Evolutionary conservation across 2,113 vertebrate species (phyloP).

Genomic region (Cryptotis parvus): DNA sequence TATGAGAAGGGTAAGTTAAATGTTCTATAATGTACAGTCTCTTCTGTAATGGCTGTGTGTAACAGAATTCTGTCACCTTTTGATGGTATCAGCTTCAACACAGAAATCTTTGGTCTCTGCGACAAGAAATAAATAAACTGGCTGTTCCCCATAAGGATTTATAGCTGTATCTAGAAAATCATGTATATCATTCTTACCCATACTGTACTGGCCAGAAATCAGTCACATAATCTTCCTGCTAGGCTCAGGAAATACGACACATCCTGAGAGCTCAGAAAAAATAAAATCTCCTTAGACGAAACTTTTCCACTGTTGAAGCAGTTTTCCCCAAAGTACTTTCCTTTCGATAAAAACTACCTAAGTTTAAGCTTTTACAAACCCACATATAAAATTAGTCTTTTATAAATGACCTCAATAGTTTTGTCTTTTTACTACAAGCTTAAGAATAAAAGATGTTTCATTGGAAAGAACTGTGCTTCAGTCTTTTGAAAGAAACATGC

Average conservation of each 20-base stretch:
- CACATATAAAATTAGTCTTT: not conserved
- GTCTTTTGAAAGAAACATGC: not conserved
- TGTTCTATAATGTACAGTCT: not conserved
- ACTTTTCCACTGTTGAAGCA: not conserved
- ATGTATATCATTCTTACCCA: not conserved
- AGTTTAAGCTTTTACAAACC: not conserved
- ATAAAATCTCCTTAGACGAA: not conserved
- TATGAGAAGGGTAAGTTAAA: not conserved
- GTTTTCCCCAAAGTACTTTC: constrained; percentile 21
- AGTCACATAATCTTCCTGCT: not conserved
- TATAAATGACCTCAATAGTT: not conserved
- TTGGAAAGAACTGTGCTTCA: not conserved
- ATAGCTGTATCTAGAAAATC: not conserved
- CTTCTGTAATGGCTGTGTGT: not conserved
- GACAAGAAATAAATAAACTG: not conserved
- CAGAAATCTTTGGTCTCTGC: not conserved
- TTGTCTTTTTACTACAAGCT: not conserved
- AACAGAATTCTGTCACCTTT: not conserved
- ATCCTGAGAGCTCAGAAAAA: not conserved
- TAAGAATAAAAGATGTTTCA: not conserved
- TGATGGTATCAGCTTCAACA: not conserved
- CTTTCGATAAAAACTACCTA: not conserved
- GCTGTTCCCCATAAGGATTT: not conserved
- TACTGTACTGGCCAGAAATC: not conserved
- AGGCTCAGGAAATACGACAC: not conserved